These are phyloP conservation scores for Synanthedon tipuliformis DNA, from an alignment of 2,888 invertebrate genomes.

Conservation along the genomic window DNA sequence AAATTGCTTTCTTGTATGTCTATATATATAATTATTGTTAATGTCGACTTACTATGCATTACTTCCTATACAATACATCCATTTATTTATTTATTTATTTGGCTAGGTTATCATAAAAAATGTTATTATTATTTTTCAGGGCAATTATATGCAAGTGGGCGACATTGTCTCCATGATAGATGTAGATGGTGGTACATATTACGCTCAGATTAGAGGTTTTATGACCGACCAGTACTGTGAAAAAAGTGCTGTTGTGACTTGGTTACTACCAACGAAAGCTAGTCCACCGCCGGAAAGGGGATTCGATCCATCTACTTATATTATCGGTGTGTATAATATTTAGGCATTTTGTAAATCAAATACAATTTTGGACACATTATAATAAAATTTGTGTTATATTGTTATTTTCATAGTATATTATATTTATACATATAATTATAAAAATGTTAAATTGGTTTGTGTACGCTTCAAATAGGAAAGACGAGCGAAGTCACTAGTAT, in stretches of 20 bases:
- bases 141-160: slow-evolving; percentile 87
- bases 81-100: too few relatives aligned
- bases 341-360: neutral
- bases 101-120: too few relatives aligned
- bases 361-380: neutral
- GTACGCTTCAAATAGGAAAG: too few relatives aligned
- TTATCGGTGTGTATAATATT: slow-evolving; percentile 77
- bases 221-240: slow-evolving; percentile 93
- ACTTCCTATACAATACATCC: too few relatives aligned
- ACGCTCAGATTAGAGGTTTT: slow-evolving; percentile 90
- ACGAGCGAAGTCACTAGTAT: too few relatives aligned
- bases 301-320: slow-evolving; percentile 90
- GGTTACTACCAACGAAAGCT: slow-evolving; percentile 88
- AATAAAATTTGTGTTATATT: too few relatives aligned
- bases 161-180: slow-evolving; percentile 91
- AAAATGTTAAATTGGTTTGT: too few relatives aligned
- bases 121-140: slow-evolving; percentile 44
- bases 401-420: too few relatives aligned
- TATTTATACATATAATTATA: too few relatives aligned
- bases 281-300: slow-evolving; percentile 81
- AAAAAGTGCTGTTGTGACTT: slow-evolving; percentile 91
- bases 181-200: slow-evolving; percentile 80
- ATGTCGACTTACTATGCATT: too few relatives aligned
- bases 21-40: too few relatives aligned
- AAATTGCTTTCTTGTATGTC: too few relatives aligned